phyloP scores from a whole-genome alignment of 2,113 vertebrate species.

The Romanogobio albipinnatus region DNA sequence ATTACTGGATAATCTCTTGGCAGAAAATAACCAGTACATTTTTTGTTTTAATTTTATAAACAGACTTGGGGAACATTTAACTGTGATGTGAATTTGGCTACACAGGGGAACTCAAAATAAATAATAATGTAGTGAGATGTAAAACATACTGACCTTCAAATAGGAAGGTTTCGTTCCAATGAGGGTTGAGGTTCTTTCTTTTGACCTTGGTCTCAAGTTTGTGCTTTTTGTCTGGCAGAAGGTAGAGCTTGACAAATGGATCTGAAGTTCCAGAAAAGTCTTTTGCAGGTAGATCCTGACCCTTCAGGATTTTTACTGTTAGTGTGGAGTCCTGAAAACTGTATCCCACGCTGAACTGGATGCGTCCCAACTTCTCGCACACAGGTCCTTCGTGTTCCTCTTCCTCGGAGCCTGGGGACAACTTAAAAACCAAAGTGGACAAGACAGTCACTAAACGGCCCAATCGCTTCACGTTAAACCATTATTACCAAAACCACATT shows the following conservation, averaged over 20 bases:
- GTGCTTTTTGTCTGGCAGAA: slow-evolving; percentile 94
- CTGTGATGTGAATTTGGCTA: neutral
- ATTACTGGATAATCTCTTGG: no score
- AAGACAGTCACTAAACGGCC: neutral
- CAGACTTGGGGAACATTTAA: no score
- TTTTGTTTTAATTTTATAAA: no score
- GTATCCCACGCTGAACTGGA: slow-evolving; percentile 96
- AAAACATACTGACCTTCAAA: slow-evolving; percentile 69
- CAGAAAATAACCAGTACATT: no score
- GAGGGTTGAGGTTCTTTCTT: slow-evolving; percentile 96
- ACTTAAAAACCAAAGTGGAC: slow-evolving; percentile 61
- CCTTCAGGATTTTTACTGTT: slow-evolving; percentile 89
- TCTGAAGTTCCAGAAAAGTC: slow-evolving; percentile 98
- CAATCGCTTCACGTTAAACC: neutral
- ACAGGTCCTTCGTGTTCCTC: slow-evolving; percentile 83
- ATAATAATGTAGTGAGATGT: neutral
- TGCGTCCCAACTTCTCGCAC: slow-evolving; percentile 85
- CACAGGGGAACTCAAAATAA: neutral
- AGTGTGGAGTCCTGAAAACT: slow-evolving; percentile 93
- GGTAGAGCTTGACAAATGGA: slow-evolving; percentile 98
- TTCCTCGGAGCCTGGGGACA: slow-evolving; percentile 87
- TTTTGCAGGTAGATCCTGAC: slow-evolving; percentile 94
- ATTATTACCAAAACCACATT: neutral
- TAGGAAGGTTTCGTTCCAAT: slow-evolving; percentile 92
- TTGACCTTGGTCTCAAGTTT: slow-evolving; percentile 98